Conservation (phyloP, 1,140 invertebrate genomes). For the Calephelis nemesis region DNA sequence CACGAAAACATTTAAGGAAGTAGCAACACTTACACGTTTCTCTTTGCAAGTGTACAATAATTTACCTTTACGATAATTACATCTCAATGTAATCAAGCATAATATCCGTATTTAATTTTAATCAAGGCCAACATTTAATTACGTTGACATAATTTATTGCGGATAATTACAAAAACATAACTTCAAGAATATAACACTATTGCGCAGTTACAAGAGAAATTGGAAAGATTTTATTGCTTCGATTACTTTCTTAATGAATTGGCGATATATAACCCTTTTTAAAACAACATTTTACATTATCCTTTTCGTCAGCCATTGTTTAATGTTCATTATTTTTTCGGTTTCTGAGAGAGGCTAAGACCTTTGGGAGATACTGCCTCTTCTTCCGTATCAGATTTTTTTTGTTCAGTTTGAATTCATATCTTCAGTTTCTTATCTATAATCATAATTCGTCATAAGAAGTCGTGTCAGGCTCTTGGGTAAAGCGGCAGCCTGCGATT, state of each 20-base stretch:
- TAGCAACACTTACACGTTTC: background rate
- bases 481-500: no score
- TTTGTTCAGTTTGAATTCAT: no score
- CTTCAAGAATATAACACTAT: background rate
- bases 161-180: conserved; percentile 16
- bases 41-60: conserved; percentile 5
- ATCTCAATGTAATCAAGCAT: conserved; percentile 32
- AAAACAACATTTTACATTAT: no score
- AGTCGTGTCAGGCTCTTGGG: no score
- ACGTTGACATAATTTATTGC: conserved; percentile 43
- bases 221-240: background rate
- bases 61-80: conserved; percentile 14
- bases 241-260: conserved; percentile 4
- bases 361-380: no score
- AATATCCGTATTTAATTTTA: conserved; percentile 38
- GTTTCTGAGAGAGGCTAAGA: no score
- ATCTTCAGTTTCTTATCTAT: no score
- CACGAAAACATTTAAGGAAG: background rate
- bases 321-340: no score
- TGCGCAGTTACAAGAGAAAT: background rate
- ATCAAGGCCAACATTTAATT: conserved; percentile 41
- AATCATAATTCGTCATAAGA: no score
- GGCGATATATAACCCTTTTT: background rate
- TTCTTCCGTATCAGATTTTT: no score
- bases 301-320: no score